phyloP scores from a whole-genome alignment of 92 coral and sea anemone species.

The Isaurus tuberculatus region DNA sequence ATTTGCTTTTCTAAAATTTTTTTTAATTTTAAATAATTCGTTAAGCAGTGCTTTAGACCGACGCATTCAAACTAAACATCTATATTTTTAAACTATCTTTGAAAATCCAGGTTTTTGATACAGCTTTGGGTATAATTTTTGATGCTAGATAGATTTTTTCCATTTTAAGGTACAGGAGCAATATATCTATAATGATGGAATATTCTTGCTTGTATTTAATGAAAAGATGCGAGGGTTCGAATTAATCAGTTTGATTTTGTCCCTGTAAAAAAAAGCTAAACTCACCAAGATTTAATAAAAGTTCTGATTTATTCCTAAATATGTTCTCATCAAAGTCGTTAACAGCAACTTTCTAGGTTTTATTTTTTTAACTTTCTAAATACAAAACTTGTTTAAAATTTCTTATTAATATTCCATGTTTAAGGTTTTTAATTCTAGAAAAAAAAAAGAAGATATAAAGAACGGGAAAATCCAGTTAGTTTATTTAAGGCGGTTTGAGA shows the following conservation, averaged over 20 bases:
- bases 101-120: neutral
- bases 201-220: too few species aligned
- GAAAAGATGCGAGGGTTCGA: neutral
- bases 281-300: constrained; percentile 23
- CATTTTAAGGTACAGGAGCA: neutral
- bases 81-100: constrained; percentile 4
- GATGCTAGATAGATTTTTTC: neutral
- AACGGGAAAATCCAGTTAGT: neutral
- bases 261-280: constrained; percentile 25
- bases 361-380: neutral
- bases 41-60: constrained; percentile 8
- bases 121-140: neutral
- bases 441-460: neutral
- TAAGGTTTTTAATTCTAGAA: neutral
- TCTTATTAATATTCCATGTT: neutral
- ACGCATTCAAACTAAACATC: neutral
- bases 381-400: neutral
- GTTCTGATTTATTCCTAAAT: constrained; percentile 45
- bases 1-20: neutral
- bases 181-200: neutral
- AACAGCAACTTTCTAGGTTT: neutral
- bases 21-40: constrained; percentile 14
- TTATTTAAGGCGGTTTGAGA: constrained; percentile 22
- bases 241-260: constrained; percentile 34
- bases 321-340: neutral